Evolutionary conservation across 2,888 invertebrate genomes (phyloP), one percentile per base, ranked within the genome.

Genomic region (Auanema sp.): DNA sequence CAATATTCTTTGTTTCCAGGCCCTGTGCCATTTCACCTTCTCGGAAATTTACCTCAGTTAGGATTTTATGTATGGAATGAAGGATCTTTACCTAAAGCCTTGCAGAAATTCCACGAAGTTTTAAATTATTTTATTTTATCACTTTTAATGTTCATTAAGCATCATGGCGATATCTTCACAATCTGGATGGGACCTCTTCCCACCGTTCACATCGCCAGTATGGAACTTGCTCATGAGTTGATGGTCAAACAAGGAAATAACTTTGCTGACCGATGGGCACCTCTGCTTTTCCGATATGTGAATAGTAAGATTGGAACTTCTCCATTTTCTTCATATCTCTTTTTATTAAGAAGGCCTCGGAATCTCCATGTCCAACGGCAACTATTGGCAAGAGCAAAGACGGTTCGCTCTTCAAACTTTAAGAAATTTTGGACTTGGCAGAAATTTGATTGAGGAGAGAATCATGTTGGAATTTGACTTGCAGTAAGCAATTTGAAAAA

Each of bases 111-210:
- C 33, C 3, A 33, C 3, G 8, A 33, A 3, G 33, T 33, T 33
- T 8, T 33, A 8, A 33, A 5, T 8, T 33, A 3, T 33, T 33
- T 33, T n/a, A n/a, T n/a, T n/a, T n/a, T n/a, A n/a, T n/a, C n/a
- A n/a, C n/a, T n/a, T n/a, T n/a, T n/a, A n/a, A n/a, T n/a, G n/a
- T n/a, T 33, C 8, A 33, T 33, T 33, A 3, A 33, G 33, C 4
- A 33, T 5, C 8, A 33, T 33, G 33, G 33, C 3, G 33, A 33
- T 33, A 33, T 33, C 3, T 33, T 33, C 33, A 33, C 73, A 10
- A 21, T 73, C 12, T 73, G 73, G 73, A 56, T 73, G 47, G 73
- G 73, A 8, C 69, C 67, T 2, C 23, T 64, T 0, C 64, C 73
- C 1, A 58, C 65, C 8, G 69, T 73, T 23, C 64, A 69, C 59